These are phyloP conservation scores for Grammomys surdaster DNA, from an alignment of 2,113 vertebrate genomes.

Conservation along the genomic window DNA sequence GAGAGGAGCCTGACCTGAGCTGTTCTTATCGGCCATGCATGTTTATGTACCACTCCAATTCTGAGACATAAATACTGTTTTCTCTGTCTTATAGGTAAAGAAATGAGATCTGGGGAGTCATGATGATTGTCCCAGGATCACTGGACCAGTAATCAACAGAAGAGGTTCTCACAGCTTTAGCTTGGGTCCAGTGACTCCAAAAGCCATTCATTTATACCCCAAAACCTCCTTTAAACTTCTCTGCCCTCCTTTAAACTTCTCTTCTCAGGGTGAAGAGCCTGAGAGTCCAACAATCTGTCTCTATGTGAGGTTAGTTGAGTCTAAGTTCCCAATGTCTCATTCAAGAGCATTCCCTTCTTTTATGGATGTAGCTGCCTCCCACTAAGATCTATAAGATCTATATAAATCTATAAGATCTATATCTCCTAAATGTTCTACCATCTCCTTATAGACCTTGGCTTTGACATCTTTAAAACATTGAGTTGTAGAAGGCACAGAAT, in stretches of 20 bases:
- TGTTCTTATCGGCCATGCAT: background rate
- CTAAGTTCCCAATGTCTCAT: too few relatives aligned
- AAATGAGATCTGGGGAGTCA: background rate
- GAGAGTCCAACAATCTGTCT: background rate
- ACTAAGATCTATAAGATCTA: background rate
- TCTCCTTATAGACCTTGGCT: background rate
- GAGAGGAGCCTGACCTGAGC: fast-evolving
- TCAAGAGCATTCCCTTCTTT: background rate
- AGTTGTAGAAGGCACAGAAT: background rate
- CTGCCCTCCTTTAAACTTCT: background rate
- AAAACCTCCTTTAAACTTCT: background rate
- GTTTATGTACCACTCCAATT: background rate
- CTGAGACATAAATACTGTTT: background rate
- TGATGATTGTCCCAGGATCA: background rate
- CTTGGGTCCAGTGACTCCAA: background rate
- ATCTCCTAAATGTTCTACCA: background rate
- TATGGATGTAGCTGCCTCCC: background rate
- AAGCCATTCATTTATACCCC: background rate
- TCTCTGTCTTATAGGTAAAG: background rate
- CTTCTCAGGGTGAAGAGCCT: background rate
- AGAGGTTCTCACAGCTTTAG: too few relatives aligned
- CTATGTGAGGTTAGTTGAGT: background rate
- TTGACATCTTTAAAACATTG: background rate
- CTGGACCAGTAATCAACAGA: background rate
- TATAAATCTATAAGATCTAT: too few relatives aligned